Evolutionary conservation across 2,113 vertebrate genomes (phyloP).

Genomic region (Hylia prasina): DNA sequence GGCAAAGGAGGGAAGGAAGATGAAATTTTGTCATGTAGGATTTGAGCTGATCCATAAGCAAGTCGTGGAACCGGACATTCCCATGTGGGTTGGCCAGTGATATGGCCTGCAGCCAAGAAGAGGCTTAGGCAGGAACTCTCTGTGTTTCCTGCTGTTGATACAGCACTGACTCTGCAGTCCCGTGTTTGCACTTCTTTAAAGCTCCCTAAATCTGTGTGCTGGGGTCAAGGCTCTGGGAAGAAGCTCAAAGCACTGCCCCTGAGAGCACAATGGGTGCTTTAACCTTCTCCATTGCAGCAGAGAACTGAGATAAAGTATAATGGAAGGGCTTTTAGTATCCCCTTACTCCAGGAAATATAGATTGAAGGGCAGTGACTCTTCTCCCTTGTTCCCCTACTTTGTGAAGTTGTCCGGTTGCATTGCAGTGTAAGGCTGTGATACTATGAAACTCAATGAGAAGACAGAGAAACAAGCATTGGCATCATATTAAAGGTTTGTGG

Average conservation of each 20-base stretch:
- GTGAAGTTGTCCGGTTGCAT: background rate
- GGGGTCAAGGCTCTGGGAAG: background rate
- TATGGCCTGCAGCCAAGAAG: conserved; percentile 32
- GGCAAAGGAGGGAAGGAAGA: background rate
- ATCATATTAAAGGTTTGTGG: background rate
- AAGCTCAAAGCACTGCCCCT: background rate
- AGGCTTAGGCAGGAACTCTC: conserved; percentile 15
- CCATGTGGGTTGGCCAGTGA: background rate
- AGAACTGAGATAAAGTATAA: background rate
- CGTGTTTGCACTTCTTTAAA: background rate
- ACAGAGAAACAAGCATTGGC: background rate
- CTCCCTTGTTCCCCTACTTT: background rate
- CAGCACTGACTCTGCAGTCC: background rate
- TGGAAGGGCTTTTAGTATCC: background rate
- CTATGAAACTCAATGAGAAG: background rate
- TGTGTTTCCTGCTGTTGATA: conserved; percentile 4
- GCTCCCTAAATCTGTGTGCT: background rate
- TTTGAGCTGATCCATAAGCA: background rate
- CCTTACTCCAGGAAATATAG: background rate
- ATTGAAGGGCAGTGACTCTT: background rate
- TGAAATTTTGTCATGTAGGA: background rate
- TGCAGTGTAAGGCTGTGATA: background rate
- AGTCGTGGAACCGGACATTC: background rate
- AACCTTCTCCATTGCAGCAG: background rate
- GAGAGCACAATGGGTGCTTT: background rate